Base-by-base conservation (phyloP, 2,797 vertebrate genomes). In the Zenarchopterus dispar region DNA sequence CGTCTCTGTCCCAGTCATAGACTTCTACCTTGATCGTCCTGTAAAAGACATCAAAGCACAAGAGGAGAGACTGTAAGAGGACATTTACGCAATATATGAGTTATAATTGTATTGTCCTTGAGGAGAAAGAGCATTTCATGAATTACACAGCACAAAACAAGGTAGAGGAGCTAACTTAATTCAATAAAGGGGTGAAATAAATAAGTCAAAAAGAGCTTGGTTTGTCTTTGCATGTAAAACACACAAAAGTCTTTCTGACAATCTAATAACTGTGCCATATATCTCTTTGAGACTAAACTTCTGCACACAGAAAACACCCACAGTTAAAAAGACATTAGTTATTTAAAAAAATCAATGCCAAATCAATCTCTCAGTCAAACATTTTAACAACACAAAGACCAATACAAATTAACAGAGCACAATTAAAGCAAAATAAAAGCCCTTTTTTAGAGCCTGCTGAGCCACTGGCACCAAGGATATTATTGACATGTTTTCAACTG, bases 1-100 rank as follows among this genome's bases (percentile, higher is more conserved):
- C 89, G 1, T 92, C 91, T 82, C 91, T 87, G 82, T 93, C 89
- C 90, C 90, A 90, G 80, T 93, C 90, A 51, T 89, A 89, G 42
- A 92, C 84, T 81, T 93, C 88, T 63, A 76, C 85, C 82, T 92
- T 92, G 79, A 93, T 91, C 62, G 88, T 80, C 49, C 86, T 90
- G 75, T 62, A 64, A 81, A 80, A 78, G 31, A 77, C 64, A 84
- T 52, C 13, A 73, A 62, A 84, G 58, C 43, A 66, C 19, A 64
- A 39, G 2, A 24, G 41, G 59, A 43, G 1, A 8, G 24, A 62
- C 49, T 43, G 41, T 52, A 42, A 47, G 11, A 56, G 47, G 43
- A 39, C 6, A 33, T 74, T 13, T 5, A 45, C 55, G 11, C 24
- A n/a, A 58, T 21, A 24, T 0, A 0, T 55, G 15, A 49, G 49